Conservation (phyloP, 1,140 invertebrate species). For the Aphelinus certus region DNA sequence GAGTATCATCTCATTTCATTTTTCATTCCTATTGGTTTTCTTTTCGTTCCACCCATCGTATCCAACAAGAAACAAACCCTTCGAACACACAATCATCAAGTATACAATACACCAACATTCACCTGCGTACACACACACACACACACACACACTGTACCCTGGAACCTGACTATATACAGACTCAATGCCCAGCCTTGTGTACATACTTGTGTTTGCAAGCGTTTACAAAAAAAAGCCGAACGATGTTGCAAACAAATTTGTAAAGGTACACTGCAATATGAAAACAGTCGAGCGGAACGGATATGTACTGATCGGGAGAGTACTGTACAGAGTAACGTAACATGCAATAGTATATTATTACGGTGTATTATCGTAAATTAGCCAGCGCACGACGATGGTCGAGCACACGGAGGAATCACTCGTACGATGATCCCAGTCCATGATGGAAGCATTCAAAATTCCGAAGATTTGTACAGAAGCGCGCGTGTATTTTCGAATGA, state of each 20-base stretch:
- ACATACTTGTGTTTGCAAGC: conserved; percentile 35
- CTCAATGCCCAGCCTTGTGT: conserved; percentile 35
- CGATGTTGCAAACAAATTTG: conserved; percentile 47
- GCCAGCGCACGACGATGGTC: too few relatives aligned
- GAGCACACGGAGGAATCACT: too few relatives aligned
- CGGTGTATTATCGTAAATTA: too few relatives aligned
- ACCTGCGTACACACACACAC: conserved; percentile 38
- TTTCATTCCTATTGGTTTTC: background rate
- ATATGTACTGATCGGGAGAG: too few relatives aligned
- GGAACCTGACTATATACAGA: too few relatives aligned
- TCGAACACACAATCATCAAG: too few relatives aligned
- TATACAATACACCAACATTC: conserved; percentile 19
- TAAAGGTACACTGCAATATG: conserved; percentile 10
- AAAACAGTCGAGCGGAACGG: background rate
- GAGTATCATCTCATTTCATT: conserved; percentile 30
- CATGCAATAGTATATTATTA: too few relatives aligned
- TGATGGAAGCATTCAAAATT: too few relatives aligned
- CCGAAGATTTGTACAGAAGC: too few relatives aligned
- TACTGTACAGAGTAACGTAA: too few relatives aligned
- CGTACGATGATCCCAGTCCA: too few relatives aligned
- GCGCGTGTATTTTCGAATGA: too few relatives aligned
- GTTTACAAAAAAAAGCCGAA: conserved; percentile 50
- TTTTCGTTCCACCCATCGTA: conserved; percentile 6
- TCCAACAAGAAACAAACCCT: conserved; percentile 36
- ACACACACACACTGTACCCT: conserved; percentile 6